A percentile compares a stretch with the other conserved stretches of the same genome.
These are phyloP conservation scores for Oryctolagus cuniculus DNA, from an alignment of 2,113 vertebrate species.

Conservation along the genomic window DNA sequence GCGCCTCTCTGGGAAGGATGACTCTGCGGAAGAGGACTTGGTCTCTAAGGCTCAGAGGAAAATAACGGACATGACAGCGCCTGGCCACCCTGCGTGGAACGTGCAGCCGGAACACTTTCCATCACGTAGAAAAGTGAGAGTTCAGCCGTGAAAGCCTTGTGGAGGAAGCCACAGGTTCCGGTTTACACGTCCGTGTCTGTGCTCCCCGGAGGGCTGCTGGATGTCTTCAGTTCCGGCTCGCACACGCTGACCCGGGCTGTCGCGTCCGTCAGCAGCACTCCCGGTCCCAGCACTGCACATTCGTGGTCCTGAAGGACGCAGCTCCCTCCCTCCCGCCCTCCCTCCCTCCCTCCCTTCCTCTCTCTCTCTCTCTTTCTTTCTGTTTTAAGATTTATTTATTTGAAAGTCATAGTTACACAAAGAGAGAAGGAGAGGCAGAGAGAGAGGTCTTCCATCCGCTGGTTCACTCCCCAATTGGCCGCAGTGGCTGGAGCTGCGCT, in stretches of 20 bases:
- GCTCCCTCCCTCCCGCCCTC: not conserved
- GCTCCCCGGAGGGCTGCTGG: slow-evolving; percentile 62
- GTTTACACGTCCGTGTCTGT: slow-evolving; percentile 79
- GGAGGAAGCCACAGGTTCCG: slow-evolving; percentile 74
- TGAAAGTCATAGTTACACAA: no score
- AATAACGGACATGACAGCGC: not conserved
- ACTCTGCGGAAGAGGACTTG: no score
- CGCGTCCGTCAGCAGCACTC: slow-evolving; percentile 57
- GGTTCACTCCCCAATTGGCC: no score
- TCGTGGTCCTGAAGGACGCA: slow-evolving; percentile 54
- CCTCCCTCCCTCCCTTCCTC: no score
- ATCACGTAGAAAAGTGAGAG: slow-evolving; percentile 61
- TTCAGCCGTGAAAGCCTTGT: slow-evolving; percentile 36
- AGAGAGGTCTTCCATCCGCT: no score
- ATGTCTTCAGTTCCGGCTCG: slow-evolving; percentile 55
- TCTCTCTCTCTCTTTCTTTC: no score
- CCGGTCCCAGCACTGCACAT: accelerated
- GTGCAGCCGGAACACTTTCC: slow-evolving; percentile 22
- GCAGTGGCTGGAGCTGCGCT: no score
- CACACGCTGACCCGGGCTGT: slow-evolving; percentile 63
- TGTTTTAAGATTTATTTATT: no score
- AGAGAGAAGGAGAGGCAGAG: no score
- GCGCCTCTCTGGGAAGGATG: not conserved
- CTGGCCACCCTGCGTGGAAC: not conserved
- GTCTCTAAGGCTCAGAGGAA: not conserved